Percentiles rank a stretch among this genome's conserved stretches.
Evolutionary conservation across 2,113 vertebrate species (phyloP).

Genomic region (Empidonax alnorum): DNA sequence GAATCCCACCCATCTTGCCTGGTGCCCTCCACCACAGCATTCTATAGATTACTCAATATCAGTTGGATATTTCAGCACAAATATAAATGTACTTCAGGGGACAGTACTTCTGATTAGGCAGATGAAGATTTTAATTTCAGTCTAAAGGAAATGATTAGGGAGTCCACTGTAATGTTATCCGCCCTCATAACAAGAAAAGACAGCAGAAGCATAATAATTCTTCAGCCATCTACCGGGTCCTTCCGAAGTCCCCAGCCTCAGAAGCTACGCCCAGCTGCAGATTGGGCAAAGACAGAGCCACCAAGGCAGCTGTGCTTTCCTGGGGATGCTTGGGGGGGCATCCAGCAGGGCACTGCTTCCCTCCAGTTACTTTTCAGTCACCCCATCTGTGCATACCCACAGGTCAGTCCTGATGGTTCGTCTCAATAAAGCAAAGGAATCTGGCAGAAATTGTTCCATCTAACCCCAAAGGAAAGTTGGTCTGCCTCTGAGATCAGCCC

Average conservation of each 20-base stretch:
- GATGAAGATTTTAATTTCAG: background rate
- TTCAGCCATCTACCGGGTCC: background rate
- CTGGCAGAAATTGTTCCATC: background rate
- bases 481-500: background rate
- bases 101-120: background rate
- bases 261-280: background rate
- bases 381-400: fast-evolving
- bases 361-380: background rate
- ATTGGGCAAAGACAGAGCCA: background rate
- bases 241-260: background rate
- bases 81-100: background rate
- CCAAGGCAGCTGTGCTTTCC: background rate
- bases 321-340: background rate
- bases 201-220: background rate
- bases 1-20: background rate
- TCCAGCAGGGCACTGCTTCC: background rate
- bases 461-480: background rate
- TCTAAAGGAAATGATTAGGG: background rate
- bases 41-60: background rate
- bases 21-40: background rate
- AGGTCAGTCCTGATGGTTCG: background rate
- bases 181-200: background rate
- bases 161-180: background rate
- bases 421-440: background rate
- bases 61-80: background rate